Conservation (phyloP, 2,797 vertebrate genomes). For the Ispidina lecontei region DNA sequence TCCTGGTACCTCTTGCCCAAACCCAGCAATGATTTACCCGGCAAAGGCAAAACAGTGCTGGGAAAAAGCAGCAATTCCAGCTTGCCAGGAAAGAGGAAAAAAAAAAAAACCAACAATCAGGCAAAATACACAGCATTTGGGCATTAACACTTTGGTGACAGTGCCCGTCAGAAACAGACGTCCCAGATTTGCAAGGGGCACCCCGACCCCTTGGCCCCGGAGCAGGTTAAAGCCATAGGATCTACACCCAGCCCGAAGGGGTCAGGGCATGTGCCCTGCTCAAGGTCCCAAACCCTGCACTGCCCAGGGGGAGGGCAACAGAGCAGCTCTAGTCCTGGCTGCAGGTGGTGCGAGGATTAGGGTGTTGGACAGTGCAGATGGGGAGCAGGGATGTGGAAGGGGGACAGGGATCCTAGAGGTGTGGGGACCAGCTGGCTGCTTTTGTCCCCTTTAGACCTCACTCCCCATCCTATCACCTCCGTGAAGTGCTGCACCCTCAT, state of each 20-base stretch:
- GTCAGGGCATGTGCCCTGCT: rapidly evolving
- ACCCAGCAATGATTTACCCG: slow-evolving; percentile 12
- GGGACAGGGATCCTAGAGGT: neutral
- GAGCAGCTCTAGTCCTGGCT: rapidly evolving
- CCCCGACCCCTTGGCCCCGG: rapidly evolving
- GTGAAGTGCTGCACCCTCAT: neutral
- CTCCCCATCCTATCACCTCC: neutral
- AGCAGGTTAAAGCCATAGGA: neutral
- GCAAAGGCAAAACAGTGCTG: neutral
- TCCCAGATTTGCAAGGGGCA: rapidly evolving
- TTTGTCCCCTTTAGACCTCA: neutral
- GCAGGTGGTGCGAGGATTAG: neutral
- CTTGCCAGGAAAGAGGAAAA: neutral
- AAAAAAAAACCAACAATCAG: neutral
- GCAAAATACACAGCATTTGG: neutral
- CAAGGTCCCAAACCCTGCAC: rapidly evolving
- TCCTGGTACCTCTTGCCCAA: neutral
- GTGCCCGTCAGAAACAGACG: rapidly evolving
- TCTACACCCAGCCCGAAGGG: rapidly evolving
- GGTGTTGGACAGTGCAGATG: neutral
- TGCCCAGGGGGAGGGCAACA: neutral
- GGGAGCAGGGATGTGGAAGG: neutral
- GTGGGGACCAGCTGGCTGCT: rapidly evolving
- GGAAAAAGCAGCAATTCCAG: neutral
- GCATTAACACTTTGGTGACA: neutral